A percentile compares a stretch with the other conserved stretches of the same genome.
These are phyloP conservation scores for Oreochromis mossambicus DNA, from an alignment of 2,797 vertebrate genomes.

Conservation along the genomic window DNA sequence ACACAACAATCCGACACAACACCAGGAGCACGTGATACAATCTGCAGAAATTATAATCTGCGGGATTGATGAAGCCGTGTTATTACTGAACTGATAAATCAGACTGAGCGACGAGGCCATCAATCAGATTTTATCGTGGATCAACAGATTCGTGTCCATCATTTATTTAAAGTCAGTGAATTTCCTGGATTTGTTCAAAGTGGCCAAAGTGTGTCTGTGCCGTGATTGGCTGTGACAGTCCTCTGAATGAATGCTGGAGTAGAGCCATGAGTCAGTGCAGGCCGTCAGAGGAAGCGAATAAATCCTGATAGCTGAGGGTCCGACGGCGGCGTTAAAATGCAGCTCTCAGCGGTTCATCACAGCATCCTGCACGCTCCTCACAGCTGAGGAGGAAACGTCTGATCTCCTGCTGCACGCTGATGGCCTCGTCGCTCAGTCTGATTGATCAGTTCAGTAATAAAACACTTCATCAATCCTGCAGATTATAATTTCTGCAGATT, in stretches of 20 bases:
- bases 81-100: not conserved
- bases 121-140: not conserved
- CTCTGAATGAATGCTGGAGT: not conserved
- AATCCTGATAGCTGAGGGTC: not conserved
- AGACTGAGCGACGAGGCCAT: not conserved
- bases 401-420: not conserved
- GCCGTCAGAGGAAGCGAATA: not conserved
- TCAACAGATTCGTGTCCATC: not conserved
- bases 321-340: not conserved
- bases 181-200: not conserved
- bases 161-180: not conserved
- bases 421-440: not conserved
- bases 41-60: not conserved
- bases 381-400: not conserved
- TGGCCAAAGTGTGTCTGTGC: not conserved
- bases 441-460: not conserved
- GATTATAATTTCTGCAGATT: not conserved
- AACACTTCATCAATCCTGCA: not conserved
- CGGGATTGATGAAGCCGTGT: not conserved
- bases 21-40: not conserved
- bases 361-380: not conserved
- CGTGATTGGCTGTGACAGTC: not conserved
- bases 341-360: not conserved
- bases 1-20: not conserved
- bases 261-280: not conserved